Evolutionary conservation across 2,888 invertebrate species (phyloP).

Genomic region (Athrips mouffetella): DNA sequence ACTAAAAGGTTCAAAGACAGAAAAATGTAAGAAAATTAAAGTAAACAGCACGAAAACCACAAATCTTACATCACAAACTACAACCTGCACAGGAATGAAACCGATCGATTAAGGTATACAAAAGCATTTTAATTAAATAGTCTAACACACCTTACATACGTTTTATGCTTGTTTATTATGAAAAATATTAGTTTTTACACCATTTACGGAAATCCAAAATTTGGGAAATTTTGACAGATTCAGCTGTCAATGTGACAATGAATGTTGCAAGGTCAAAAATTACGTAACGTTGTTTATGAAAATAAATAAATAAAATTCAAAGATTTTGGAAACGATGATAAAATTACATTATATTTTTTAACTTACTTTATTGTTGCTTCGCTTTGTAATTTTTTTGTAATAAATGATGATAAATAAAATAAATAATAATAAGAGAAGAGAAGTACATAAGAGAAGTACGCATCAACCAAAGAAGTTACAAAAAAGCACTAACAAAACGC

Average conservation of each 20-base stretch:
- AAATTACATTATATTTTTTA: no score
- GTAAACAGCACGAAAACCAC: slow-evolving; percentile 31
- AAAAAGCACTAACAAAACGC: no score
- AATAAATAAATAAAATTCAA: no score
- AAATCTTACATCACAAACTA: slow-evolving; percentile 62
- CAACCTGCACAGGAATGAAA: background rate
- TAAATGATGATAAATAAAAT: no score
- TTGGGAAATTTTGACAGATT: slow-evolving; percentile 25
- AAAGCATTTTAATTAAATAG: background rate
- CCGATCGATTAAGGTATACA: no score
- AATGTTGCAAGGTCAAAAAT: slow-evolving; percentile 9
- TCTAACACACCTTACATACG: background rate
- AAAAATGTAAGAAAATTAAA: slow-evolving; percentile 16
- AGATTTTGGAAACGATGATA: no score
- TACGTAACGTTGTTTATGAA: background rate
- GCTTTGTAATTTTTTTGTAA: no score
- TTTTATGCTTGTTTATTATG: slow-evolving; percentile 12
- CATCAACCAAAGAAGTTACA: no score
- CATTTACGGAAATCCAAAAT: slow-evolving; percentile 41
- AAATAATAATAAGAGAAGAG: no score
- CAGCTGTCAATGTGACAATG: slow-evolving; percentile 1
- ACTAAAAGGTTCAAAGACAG: no score
- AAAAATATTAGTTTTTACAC: slow-evolving; percentile 29
- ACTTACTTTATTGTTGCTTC: no score
- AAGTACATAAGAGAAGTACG: no score